phyloP scores from a whole-genome alignment of 2,797 vertebrate genomes.

The Paratrypauchen microcephalus region DNA sequence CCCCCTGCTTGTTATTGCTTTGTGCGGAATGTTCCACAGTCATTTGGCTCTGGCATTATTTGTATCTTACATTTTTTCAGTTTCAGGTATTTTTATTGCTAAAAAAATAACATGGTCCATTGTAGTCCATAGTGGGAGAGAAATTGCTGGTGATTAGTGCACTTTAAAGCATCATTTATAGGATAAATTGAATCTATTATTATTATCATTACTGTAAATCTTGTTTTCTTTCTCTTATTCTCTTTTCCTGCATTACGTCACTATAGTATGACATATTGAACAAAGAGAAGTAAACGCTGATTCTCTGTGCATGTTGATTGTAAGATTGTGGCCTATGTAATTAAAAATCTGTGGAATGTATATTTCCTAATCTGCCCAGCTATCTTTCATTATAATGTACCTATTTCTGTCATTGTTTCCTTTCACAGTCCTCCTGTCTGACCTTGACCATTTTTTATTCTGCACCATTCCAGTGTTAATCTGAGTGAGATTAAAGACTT shows the following conservation, averaged over 20 bases:
- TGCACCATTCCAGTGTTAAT: conserved; percentile 6
- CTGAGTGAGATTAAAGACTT: conserved; percentile 16
- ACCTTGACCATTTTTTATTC: neutral
- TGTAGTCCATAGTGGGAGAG: no score
- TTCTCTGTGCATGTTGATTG: neutral
- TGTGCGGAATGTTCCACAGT: no score
- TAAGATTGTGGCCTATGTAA: neutral
- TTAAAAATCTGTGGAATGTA: neutral
- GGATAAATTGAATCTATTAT: neutral
- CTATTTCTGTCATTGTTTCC: neutral
- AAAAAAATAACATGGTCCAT: no score
- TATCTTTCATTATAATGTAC: neutral
- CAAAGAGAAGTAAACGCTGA: neutral
- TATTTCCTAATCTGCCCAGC: neutral
- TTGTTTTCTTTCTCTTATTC: neutral
- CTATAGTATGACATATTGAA: neutral
- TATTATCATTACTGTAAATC: neutral
- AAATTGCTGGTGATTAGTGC: no score
- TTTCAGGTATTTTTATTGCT: no score
- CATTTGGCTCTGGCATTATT: no score
- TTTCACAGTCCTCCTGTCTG: neutral
- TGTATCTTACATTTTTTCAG: no score
- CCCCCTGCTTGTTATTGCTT: no score
- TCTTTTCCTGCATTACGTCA: neutral
- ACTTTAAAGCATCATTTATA: no score